Conservation (phyloP, 35 echinoderm and acorn worm genomes). For the Acanthaster planci region DNA sequence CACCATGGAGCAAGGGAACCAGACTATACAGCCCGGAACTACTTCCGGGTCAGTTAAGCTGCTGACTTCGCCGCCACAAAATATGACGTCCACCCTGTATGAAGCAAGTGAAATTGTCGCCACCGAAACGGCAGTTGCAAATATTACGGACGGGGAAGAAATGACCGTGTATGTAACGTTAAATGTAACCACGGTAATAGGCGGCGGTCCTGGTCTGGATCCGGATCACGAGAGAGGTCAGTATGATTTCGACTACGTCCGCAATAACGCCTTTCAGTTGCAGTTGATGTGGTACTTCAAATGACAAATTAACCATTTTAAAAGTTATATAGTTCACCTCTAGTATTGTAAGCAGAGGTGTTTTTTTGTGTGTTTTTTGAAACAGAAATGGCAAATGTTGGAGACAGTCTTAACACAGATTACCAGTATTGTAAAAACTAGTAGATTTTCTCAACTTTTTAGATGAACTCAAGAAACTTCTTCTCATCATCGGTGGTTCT, state of each 20-base stretch:
- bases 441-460: too few relatives aligned
- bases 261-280: too few relatives aligned
- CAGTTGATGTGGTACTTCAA: too few relatives aligned
- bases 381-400: too few relatives aligned
- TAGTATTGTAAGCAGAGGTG: too few relatives aligned
- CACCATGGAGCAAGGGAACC: neutral
- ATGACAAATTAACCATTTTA: too few relatives aligned
- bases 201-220: neutral
- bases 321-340: too few relatives aligned
- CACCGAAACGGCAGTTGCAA: neutral
- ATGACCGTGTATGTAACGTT: neutral
- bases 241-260: neutral
- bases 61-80: neutral
- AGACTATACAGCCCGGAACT: neutral
- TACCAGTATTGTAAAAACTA: too few relatives aligned
- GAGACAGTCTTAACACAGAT: too few relatives aligned
- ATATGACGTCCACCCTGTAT: neutral
- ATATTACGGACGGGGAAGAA: conserved; percentile 1
- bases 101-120: neutral
- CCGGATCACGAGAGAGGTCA: neutral
- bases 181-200: neutral
- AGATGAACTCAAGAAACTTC: neutral
- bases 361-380: too few relatives aligned
- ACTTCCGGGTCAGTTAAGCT: neutral
- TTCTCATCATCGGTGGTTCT: neutral